These are phyloP conservation scores for Muntiacus reevesi DNA, from an alignment of 2,113 vertebrate genomes.

Conservation along the genomic window DNA sequence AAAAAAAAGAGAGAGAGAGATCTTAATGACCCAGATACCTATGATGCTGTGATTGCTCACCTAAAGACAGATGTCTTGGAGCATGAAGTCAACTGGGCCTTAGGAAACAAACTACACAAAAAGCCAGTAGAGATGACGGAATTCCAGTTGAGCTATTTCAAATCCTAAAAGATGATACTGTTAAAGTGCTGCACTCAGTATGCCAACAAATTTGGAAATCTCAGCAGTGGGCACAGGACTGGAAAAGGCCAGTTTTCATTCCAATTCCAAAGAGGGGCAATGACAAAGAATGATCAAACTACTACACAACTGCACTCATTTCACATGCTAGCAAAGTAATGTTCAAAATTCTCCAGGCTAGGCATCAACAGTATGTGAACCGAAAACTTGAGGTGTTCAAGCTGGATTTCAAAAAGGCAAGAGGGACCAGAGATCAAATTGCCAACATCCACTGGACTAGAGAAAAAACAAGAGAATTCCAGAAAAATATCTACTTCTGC, in stretches of 20 bases:
- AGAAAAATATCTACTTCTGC: neutral
- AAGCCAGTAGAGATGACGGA: neutral
- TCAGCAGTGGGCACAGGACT: neutral
- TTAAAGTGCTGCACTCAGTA: neutral
- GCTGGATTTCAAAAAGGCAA: neutral
- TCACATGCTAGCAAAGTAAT: neutral
- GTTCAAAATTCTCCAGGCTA: neutral
- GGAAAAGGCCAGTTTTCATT: neutral
- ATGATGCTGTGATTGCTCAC: neutral
- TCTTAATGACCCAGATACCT: neutral
- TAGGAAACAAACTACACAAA: neutral
- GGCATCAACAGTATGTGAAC: neutral
- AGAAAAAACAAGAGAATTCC: neutral
- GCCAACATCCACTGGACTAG: neutral
- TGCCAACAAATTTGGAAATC: neutral
- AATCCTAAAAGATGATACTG: neutral
- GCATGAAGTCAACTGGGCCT: neutral
- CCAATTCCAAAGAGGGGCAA: neutral
- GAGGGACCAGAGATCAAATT: neutral
- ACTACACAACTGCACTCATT: neutral
- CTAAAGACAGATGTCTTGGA: neutral
- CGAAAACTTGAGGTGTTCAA: neutral
- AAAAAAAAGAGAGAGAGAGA: neutral
- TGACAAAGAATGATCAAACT: neutral
- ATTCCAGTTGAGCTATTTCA: neutral